Base-by-base conservation (phyloP, 2,888 invertebrate species). In the Parnassius mnemosyne region DNA sequence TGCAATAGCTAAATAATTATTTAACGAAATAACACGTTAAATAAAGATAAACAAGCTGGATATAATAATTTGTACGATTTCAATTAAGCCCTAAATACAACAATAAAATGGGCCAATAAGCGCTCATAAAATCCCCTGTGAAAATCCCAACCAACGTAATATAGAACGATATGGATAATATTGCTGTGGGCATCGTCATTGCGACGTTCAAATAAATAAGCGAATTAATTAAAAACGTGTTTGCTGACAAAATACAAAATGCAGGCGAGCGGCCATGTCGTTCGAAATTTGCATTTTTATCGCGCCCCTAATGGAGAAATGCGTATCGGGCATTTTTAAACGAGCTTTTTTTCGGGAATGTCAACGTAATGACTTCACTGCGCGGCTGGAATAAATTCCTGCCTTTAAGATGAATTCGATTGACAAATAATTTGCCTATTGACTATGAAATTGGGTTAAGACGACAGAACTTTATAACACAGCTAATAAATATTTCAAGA, bases 181-280 rank as follows among this genome's bases (percentile, higher is more conserved):
- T 60, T 51, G 65, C 64, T 68, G 61, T 64, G 54, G 68, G 69
- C 63, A 63, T 65, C 68, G 64, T 70, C 72, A 72, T 70, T 69
- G 67, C 69, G 61, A 60, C 59, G 63, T 66, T 66, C 73, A 77
- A 78, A 84, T 78, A 82, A 84, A 84, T 83, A 81, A 81, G 78
- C 70, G 80, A 79, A 85, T 86, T 87, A 86, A 86, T 87, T 86
- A 85, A 86, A 85, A 85, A 79, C 79, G 73, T 84, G 84, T 85
- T 85, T 78, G 76, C 75, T 78, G 80, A 80, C 84, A 80, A 80
- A 80, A 83, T 79, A 82, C 78, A 80, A 76, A 77, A 72, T 72
- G 71, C 72, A 72, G 53, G 59, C 63, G 51, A 44, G 44, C 55
- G 51, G 50, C 51, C 51, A 46, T 65, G 57, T 65, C 62, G 65